Conservation (phyloP, 2,797 vertebrate genomes). For the Neosilurus hyrtlii region DNA sequence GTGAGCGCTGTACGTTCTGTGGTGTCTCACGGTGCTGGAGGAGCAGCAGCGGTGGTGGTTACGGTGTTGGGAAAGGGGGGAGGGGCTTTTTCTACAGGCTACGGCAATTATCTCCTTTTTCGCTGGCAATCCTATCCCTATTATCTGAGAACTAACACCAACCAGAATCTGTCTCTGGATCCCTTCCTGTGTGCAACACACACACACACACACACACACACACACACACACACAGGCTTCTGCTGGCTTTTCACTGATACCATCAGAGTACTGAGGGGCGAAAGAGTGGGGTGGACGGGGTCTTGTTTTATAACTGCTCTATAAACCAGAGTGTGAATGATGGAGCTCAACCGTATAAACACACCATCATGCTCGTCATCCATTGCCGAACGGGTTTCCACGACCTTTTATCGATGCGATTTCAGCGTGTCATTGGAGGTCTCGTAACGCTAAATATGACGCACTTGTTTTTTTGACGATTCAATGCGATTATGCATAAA, state of each 20-base stretch:
- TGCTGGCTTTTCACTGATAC: constrained; percentile 54
- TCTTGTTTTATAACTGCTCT: constrained; percentile 62
- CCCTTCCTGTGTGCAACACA: constrained; percentile 14
- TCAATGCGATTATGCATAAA: not conserved
- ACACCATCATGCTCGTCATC: constrained; percentile 28
- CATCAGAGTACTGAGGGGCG: constrained; percentile 46
- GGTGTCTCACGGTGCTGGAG: not conserved
- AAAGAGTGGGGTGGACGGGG: not conserved
- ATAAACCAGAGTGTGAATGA: constrained; percentile 45
- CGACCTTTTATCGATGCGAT: not conserved
- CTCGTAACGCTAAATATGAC: not conserved
- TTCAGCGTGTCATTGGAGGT: not conserved
- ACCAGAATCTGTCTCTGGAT: not conserved
- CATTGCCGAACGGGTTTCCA: constrained; percentile 2
- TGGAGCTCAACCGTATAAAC: constrained; percentile 54
- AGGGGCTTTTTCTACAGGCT: constrained; percentile 1
- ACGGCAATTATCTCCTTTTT: constrained; percentile 28
- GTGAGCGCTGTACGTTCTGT: not conserved
- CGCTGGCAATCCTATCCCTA: constrained; percentile 7
- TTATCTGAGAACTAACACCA: constrained; percentile 4
- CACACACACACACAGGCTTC: not conserved
- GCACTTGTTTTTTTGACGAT: not conserved
- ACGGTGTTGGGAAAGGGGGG: not conserved
- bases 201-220: constrained; percentile 44
- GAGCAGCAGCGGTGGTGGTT: no score